phyloP scores from a whole-genome alignment of 1,140 invertebrate genomes.

The Reticulitermes speratus region DNA sequence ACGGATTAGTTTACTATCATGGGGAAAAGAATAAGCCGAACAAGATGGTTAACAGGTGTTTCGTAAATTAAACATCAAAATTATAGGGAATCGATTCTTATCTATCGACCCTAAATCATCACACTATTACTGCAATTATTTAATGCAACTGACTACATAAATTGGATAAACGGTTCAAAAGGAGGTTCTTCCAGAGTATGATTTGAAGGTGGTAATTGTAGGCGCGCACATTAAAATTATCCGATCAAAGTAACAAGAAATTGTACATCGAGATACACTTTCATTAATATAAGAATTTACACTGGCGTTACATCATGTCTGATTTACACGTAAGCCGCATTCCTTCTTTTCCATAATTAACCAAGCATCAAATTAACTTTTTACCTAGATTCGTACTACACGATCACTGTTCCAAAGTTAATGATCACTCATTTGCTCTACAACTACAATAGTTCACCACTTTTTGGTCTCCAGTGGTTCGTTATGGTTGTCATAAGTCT shows the following conservation, averaged over 20 bases:
- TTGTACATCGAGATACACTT: not conserved
- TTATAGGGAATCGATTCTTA: not conserved
- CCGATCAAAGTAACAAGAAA: not conserved
- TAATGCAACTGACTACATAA: not conserved
- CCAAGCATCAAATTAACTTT: too few relatives aligned
- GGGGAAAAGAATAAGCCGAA: not conserved
- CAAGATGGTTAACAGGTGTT: not conserved
- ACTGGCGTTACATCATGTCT: not conserved
- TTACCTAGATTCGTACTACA: too few relatives aligned
- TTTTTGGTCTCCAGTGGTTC: too few relatives aligned
- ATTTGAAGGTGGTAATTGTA: not conserved
- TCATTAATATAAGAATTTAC: not conserved
- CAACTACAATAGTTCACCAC: too few relatives aligned
- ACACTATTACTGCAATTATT: not conserved
- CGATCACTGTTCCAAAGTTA: too few relatives aligned
- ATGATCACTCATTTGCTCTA: too few relatives aligned
- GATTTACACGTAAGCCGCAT: not conserved
- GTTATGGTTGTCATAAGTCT: too few relatives aligned
- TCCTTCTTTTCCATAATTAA: too few relatives aligned
- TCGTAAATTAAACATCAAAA: not conserved
- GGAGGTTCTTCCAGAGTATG: not conserved
- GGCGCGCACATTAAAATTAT: not conserved
- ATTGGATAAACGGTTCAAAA: not conserved
- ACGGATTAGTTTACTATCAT: not conserved
- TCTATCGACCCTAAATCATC: not conserved